Percentiles rank a stretch among this genome's conserved stretches.
Conservation (phyloP, 2,888 invertebrate species). For the Brachyptera putata region DNA sequence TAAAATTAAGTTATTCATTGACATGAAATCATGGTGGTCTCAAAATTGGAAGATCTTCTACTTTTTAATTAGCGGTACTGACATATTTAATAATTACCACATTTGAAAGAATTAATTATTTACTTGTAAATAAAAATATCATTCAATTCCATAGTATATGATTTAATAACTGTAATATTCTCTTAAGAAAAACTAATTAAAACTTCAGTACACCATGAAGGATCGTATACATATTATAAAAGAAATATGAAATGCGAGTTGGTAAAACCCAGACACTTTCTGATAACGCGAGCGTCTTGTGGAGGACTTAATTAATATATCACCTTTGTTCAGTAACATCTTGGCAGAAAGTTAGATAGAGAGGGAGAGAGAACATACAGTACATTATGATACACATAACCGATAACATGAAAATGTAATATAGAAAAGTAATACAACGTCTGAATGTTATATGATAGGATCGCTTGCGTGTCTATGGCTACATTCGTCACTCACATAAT, state of each 20-base stretch:
- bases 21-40: no score
- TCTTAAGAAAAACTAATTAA: slow-evolving; percentile 20
- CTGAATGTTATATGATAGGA: no score
- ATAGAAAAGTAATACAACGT: no score
- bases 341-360: background rate
- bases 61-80: background rate
- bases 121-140: slow-evolving; percentile 19
- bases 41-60: background rate
- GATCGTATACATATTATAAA: background rate
- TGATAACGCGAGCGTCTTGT: background rate
- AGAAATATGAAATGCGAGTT: slow-evolving; percentile 1
- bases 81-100: slow-evolving; percentile 10
- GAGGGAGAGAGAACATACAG: no score
- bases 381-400: no score
- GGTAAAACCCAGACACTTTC: background rate
- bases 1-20: no score
- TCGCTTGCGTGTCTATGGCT: no score
- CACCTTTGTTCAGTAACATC: background rate
- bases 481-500: no score
- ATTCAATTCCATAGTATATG: background rate
- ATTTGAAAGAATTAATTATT: no score
- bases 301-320: slow-evolving; percentile 5
- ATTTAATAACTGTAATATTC: slow-evolving; percentile 19
- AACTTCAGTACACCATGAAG: background rate
- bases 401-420: no score